These are phyloP conservation scores for Nycticorax nycticorax DNA, from an alignment of 2,113 vertebrate species.

Conservation along the genomic window DNA sequence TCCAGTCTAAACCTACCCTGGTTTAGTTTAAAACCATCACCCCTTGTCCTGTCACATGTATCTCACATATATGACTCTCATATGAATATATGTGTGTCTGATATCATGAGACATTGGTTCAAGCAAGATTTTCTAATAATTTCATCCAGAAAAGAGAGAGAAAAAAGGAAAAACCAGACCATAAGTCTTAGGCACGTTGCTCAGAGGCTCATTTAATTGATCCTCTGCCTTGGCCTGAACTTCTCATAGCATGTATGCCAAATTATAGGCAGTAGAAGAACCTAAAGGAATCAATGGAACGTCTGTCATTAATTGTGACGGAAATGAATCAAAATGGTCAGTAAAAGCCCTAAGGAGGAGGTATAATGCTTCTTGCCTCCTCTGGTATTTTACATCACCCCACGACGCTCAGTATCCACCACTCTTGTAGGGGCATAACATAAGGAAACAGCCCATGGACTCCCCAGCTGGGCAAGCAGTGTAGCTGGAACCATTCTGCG, in stretches of 20 bases:
- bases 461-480: too few relatives aligned
- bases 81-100: accelerated
- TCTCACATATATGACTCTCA: not conserved
- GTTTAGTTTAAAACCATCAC: too few relatives aligned
- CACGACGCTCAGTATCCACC: not conserved
- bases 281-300: slow-evolving; percentile 33
- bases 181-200: not conserved
- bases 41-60: too few relatives aligned
- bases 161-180: accelerated
- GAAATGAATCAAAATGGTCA: slow-evolving; percentile 5
- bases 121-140: not conserved
- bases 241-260: not conserved
- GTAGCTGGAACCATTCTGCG: not conserved
- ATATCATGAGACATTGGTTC: accelerated
- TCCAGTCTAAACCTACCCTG: too few relatives aligned
- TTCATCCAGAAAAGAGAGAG: not conserved
- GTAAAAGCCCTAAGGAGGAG: not conserved
- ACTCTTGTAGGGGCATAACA: not conserved
- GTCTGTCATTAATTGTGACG: slow-evolving; percentile 6
- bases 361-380: not conserved
- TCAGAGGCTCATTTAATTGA: slow-evolving; percentile 29
- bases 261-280: slow-evolving; percentile 33
- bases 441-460: accelerated
- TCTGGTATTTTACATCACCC: not conserved
- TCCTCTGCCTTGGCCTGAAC: not conserved